These are phyloP conservation scores for Sialis fuliginosa DNA, from an alignment of 2,888 invertebrate genomes.

Conservation along the genomic window DNA sequence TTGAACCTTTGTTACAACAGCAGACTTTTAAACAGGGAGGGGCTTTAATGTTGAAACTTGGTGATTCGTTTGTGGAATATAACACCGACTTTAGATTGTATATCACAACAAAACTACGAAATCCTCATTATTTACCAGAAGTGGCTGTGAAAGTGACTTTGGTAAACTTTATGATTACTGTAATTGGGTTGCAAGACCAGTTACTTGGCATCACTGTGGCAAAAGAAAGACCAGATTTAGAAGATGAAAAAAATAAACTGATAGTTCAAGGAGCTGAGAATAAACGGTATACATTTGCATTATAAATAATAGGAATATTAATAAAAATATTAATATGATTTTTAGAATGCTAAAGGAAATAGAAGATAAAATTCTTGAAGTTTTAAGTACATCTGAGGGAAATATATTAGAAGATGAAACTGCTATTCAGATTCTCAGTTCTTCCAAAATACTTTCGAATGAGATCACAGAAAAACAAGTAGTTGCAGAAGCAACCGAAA, in stretches of 20 bases:
- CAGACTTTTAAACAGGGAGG: constrained; percentile 85
- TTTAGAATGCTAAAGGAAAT: constrained; percentile 62
- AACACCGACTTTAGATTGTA: constrained; percentile 75
- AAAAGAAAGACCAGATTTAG: constrained; percentile 78
- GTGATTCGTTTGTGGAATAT: constrained; percentile 82
- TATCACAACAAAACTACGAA: constrained; percentile 81
- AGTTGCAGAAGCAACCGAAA: constrained; percentile 76
- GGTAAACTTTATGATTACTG: constrained; percentile 85
- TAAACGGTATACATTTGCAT: constrained; percentile 27
- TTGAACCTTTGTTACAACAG: constrained; percentile 78
- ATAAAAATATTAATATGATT: constrained; percentile 7
- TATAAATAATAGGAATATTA: neutral
- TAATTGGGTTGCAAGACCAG: constrained; percentile 77
- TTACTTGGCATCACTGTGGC: constrained; percentile 80
- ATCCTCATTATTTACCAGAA: constrained; percentile 90
- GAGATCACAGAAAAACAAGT: constrained; percentile 85
- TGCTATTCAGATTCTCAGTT: constrained; percentile 73
- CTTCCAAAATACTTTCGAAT: constrained; percentile 75
- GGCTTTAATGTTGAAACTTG: constrained; percentile 71
- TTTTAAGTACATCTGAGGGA: constrained; percentile 51
- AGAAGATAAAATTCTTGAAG: constrained; percentile 76
- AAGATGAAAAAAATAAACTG: constrained; percentile 73
- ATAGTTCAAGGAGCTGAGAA: constrained; percentile 80
- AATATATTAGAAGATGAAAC: constrained; percentile 84
- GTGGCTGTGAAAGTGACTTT: constrained; percentile 81